These are phyloP conservation scores for Torymus aiolomorphi DNA, from an alignment of 2,888 invertebrate species.

Conservation along the genomic window DNA sequence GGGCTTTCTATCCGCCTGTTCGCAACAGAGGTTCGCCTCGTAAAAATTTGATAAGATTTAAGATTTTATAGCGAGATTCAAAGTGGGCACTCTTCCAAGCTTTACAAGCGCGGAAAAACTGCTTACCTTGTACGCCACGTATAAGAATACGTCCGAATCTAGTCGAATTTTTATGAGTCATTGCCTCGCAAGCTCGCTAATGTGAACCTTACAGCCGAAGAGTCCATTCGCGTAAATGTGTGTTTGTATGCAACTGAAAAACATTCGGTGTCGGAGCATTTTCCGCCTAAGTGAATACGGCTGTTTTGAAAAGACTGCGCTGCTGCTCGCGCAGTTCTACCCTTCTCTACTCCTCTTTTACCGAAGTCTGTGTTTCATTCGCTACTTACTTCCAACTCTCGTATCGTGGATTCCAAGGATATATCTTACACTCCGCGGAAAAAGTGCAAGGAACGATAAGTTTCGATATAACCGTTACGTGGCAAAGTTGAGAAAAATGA, in stretches of 20 bases:
- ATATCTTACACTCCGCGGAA: no score
- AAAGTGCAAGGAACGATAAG: no score
- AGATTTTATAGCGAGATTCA: conserved; percentile 7
- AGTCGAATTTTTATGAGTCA: conserved; percentile 24
- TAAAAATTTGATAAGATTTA: conserved; percentile 24
- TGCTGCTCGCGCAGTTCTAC: no score
- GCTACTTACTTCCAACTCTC: no score
- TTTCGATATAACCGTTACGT: no score
- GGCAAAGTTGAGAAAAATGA: not conserved
- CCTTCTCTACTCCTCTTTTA: no score
- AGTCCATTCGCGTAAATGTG: not conserved
- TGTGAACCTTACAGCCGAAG: not conserved
- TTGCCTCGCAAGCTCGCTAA: not conserved
- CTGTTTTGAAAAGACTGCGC: no score
- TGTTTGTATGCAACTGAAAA: not conserved
- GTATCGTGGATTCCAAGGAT: no score
- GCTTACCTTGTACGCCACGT: conserved; percentile 15
- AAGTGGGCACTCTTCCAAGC: conserved; percentile 18
- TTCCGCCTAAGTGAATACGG: no score
- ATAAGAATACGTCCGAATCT: conserved; percentile 20
- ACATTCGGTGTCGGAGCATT: no score
- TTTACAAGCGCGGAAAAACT: conserved; percentile 16
- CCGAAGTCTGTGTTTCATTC: no score
- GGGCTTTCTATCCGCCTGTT: not conserved
- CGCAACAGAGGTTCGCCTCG: not conserved